These are phyloP conservation scores for Alfaro cultratus DNA, from an alignment of 2,797 vertebrate genomes.

Conservation along the genomic window DNA sequence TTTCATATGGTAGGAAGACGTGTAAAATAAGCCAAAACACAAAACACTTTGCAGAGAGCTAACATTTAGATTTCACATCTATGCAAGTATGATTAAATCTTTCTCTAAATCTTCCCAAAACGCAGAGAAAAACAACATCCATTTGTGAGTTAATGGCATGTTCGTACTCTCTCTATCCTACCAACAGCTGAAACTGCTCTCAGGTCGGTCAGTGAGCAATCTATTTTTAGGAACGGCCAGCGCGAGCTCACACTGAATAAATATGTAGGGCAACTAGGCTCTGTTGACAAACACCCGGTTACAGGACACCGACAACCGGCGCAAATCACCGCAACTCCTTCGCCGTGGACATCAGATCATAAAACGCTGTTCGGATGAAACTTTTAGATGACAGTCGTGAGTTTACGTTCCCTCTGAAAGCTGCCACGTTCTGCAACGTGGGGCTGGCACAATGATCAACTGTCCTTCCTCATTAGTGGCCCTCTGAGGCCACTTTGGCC, in stretches of 20 bases:
- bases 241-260: slow-evolving; percentile 37
- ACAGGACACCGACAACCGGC: background rate
- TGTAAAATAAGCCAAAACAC: background rate
- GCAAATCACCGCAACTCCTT: accelerated
- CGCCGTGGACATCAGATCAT: accelerated
- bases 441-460: slow-evolving; percentile 47
- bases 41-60: background rate
- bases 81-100: background rate
- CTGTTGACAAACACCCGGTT: slow-evolving; percentile 69
- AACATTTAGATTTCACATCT: background rate
- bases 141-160: background rate
- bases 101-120: background rate
- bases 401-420: background rate
- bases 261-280: slow-evolving; percentile 53
- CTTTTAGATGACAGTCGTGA: background rate
- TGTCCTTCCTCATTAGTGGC: slow-evolving; percentile 66
- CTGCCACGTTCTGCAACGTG: background rate
- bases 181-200: slow-evolving; percentile 17
- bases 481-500: slow-evolving; percentile 51
- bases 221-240: slow-evolving; percentile 64
- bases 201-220: slow-evolving; percentile 24
- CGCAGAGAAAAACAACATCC: background rate
- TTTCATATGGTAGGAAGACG: background rate
- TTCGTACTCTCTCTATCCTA: background rate
- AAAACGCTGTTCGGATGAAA: background rate